Evolutionary conservation across 2,888 invertebrate species (phyloP), one percentile per base, ranked within the genome.

Genomic region (Hesperia comma): DNA sequence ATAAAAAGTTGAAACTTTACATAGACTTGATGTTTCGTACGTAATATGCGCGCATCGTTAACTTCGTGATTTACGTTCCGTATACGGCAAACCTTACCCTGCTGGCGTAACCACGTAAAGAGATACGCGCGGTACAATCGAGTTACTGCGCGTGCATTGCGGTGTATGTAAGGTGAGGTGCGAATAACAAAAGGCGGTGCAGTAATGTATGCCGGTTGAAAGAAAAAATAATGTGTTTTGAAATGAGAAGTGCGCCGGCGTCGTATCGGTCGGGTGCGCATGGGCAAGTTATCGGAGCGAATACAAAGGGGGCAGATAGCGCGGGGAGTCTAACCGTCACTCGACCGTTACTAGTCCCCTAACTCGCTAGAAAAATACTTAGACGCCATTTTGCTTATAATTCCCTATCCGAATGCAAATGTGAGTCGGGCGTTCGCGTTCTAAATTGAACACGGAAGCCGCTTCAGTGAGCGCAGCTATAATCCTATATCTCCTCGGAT

Each of bases 261-360:
- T 86, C 86, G 92, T 85, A 86, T 86, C 91, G 92, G 85, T 92
- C 89, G 90, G 92, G 87, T 92, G 92, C 92, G 90, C 92, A 87
- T 87, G 88, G 86, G 90, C 92, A 90, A 90, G 90, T 92, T 92
- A 92, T 92, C 92, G 92, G 92, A 92, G 92, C 92, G 92, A 91
- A 91, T 90, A 92, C 90, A 87, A 91, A 90, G 89, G 92, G 90
- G 90, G 90, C 89, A 90, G 90, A 91, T 91, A 92, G 89, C 85
- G 91, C 91, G 90, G 91, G 91, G 90, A 90, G 87, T 78, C 85
- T 87, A 92, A 92, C 92, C 92, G 92, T 88, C 92, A 82, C 84
- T 88, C 92, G 92, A 92, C 92, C 92, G 92, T 92, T 92, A 90
- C 90, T 77, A 78, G 77, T 90, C 89, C 91, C 91, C 90, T 88